Conservation (phyloP, 2,113 vertebrate species). For the Melanocharis versteri region DNA sequence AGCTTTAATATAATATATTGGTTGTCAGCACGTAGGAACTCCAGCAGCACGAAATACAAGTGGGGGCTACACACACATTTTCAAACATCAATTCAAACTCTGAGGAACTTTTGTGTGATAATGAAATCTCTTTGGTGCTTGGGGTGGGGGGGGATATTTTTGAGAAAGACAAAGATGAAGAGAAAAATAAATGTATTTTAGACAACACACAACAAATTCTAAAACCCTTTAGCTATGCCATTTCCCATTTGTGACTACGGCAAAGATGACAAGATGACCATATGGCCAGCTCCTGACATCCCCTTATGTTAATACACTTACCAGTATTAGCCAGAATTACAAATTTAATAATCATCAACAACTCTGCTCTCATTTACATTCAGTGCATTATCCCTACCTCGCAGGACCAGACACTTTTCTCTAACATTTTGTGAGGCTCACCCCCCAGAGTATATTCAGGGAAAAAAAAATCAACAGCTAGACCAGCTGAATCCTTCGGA, state of each 20-base stretch:
- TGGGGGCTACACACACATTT: accelerated
- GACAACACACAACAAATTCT: not conserved
- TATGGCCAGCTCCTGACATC: not conserved
- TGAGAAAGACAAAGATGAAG: not conserved
- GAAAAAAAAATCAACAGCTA: not conserved
- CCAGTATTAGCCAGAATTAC: not conserved
- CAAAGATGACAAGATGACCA: not conserved
- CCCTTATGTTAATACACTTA: not conserved
- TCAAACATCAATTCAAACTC: not conserved
- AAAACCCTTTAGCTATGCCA: not conserved
- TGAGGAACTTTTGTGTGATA: not conserved
- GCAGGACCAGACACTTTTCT: not conserved
- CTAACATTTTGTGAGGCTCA: not conserved
- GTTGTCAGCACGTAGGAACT: not conserved
- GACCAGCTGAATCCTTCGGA: not conserved
- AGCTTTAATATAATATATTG: not conserved
- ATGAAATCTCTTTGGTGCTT: not conserved
- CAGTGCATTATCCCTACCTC: not conserved
- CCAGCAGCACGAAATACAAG: not conserved
- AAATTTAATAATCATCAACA: not conserved
- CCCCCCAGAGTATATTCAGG: not conserved
- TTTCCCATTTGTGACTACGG: not conserved
- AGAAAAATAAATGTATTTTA: not conserved
- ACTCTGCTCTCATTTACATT: not conserved
- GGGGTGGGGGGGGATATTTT: not conserved